Evolutionary conservation across 2,113 vertebrate genomes (phyloP).

Genomic region (Ameiurus melas): DNA sequence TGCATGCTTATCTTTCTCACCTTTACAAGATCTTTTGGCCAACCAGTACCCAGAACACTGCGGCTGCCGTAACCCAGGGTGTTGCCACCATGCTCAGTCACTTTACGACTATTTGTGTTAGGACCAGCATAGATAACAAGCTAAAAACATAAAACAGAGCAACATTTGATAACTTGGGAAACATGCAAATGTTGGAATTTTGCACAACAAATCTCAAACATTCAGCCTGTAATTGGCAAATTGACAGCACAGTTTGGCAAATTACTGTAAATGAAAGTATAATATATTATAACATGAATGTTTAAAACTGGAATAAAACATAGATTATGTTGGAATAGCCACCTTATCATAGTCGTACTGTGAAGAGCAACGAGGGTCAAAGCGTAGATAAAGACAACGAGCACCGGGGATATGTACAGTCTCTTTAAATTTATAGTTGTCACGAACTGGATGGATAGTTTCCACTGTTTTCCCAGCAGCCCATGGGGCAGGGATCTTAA

Average conservation of each 20-base stretch:
- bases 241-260: not conserved
- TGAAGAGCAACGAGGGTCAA: conserved; percentile 95
- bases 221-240: not conserved
- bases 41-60: conserved; percentile 96
- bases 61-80: conserved; percentile 97
- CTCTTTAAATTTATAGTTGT: conserved; percentile 99
- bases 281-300: not conserved
- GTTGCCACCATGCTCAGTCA: conserved; percentile 97
- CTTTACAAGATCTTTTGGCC: conserved; percentile 99
- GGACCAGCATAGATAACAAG: conserved; percentile 97
- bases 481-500: conserved; percentile 98
- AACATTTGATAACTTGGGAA: not conserved
- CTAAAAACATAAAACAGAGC: conserved; percentile 70
- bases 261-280: not conserved
- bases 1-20: conserved; percentile 65
- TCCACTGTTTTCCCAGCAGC: conserved; percentile 97
- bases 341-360: conserved; percentile 99
- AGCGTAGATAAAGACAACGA: conserved; percentile 94
- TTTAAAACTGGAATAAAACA: not conserved
- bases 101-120: conserved; percentile 99
- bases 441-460: conserved; percentile 94
- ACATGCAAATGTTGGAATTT: not conserved
- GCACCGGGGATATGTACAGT: conserved; percentile 97
- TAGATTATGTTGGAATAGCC: conserved; percentile 35
- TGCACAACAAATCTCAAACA: not conserved